Evolutionary conservation across 2,113 vertebrate species (phyloP).

Genomic region (Leiothrix lutea): DNA sequence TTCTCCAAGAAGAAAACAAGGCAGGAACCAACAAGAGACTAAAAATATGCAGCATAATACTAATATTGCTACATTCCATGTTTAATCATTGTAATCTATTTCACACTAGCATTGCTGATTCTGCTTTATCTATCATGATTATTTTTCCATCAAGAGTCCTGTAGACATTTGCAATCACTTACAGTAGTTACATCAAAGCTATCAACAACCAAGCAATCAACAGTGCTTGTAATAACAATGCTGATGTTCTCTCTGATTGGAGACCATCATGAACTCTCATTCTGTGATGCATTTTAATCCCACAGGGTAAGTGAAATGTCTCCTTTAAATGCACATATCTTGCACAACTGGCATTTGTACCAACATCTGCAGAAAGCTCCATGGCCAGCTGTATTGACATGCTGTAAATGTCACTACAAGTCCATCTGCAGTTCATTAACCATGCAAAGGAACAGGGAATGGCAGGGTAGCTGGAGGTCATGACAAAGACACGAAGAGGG

Average conservation of each 20-base stretch:
- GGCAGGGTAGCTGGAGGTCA: neutral
- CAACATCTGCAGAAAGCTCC: neutral
- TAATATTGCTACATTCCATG: neutral
- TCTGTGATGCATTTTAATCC: neutral
- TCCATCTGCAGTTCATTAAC: neutral
- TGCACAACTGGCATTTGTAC: neutral
- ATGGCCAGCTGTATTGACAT: fast-evolving
- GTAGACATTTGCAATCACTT: neutral
- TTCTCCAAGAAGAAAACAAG: neutral
- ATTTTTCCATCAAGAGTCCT: neutral
- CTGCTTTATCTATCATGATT: neutral
- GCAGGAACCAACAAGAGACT: neutral
- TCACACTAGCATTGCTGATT: neutral
- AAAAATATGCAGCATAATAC: neutral
- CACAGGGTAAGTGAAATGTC: neutral
- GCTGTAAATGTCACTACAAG: neutral
- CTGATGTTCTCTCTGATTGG: neutral
- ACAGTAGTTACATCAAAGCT: neutral
- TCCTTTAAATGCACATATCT: neutral
- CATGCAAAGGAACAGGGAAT: neutral
- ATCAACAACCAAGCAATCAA: neutral
- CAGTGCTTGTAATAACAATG: neutral
- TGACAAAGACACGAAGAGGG: neutral
- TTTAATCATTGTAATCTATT: neutral
- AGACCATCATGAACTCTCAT: neutral